phyloP scores from a whole-genome alignment of 1,140 invertebrate genomes.

The Drosophila persimilis region DNA sequence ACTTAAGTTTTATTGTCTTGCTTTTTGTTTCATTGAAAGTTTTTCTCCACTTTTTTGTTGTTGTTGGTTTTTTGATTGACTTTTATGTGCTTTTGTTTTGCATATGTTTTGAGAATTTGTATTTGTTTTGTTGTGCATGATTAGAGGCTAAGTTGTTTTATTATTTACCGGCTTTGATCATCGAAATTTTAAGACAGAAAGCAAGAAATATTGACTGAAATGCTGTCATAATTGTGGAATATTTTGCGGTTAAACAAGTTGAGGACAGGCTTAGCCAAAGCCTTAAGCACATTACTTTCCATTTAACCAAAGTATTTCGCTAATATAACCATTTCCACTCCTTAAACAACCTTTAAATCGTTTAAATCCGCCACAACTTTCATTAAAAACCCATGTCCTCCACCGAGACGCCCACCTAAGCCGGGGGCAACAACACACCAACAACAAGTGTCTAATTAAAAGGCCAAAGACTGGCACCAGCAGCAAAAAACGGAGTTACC shows the following conservation, averaged over 20 bases:
- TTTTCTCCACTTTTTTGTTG: background rate
- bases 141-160: background rate
- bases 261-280: too few relatives aligned
- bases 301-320: too few relatives aligned
- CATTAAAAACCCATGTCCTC: too few relatives aligned
- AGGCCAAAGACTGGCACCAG: constrained; percentile 2
- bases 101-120: constrained; percentile 6
- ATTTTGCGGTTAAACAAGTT: too few relatives aligned
- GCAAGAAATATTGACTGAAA: background rate
- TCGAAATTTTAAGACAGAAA: background rate
- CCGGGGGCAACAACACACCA: background rate
- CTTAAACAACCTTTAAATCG: too few relatives aligned
- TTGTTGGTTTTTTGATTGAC: background rate
- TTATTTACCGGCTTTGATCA: background rate
- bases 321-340: too few relatives aligned
- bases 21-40: constrained; percentile 47
- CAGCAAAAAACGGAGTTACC: constrained; percentile 16
- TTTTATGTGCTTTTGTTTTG: constrained; percentile 23
- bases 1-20: constrained; percentile 16
- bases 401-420: too few relatives aligned
- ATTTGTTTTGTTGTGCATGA: constrained; percentile 3
- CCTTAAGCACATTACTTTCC: too few relatives aligned
- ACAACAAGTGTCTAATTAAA: constrained; percentile 51
- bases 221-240: background rate
- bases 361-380: too few relatives aligned